phyloP scores from a whole-genome alignment of 2,797 vertebrate species.

The Tadarida brasiliensis region DNA sequence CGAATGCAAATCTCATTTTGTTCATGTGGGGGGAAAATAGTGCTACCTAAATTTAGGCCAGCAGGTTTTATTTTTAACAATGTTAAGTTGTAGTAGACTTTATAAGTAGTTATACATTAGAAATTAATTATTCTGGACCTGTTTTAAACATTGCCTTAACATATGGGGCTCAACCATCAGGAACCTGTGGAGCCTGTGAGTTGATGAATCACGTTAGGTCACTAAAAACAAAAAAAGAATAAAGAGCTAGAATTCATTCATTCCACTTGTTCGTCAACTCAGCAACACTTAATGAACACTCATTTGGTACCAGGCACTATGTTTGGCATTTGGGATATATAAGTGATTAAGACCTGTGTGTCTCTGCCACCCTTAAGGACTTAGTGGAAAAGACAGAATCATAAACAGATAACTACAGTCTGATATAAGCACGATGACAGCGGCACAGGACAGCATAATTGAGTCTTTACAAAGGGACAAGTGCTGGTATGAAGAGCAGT shows the following conservation, averaged over 20 bases:
- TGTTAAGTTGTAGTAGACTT: background rate
- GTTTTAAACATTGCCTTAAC: slow-evolving; percentile 24
- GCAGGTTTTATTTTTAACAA: background rate
- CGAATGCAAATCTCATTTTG: background rate
- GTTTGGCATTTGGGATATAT: background rate
- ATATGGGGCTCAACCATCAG: background rate
- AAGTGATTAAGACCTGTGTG: background rate
- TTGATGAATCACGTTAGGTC: background rate
- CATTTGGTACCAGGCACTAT: background rate
- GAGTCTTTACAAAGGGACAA: slow-evolving; percentile 26
- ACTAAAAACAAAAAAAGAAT: background rate
- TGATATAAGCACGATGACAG: background rate
- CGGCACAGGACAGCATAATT: background rate
- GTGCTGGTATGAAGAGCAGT: background rate
- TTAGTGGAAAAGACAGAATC: background rate
- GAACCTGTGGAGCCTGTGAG: background rate
- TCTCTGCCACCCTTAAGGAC: background rate
- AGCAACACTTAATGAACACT: background rate
- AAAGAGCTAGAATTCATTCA: background rate
- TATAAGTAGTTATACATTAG: background rate
- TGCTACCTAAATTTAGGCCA: background rate
- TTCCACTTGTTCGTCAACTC: background rate
- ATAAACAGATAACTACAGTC: background rate
- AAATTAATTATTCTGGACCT: slow-evolving; percentile 11
- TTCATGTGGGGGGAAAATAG: background rate